Conservation (phyloP, 2,888 invertebrate species). For the Imbricaverruca yamaguchii region DNA sequence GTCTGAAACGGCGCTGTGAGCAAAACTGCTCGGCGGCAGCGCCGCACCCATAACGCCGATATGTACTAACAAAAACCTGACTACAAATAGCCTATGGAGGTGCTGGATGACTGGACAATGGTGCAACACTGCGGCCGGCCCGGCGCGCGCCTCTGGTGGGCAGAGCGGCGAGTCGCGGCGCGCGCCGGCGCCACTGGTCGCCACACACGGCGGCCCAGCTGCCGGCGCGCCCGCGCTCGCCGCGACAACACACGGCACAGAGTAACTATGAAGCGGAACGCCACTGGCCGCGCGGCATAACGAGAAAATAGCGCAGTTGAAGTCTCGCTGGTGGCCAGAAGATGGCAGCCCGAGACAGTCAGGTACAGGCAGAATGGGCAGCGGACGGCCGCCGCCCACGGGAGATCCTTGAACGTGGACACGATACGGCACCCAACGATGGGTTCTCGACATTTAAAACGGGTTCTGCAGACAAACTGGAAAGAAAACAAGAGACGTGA, state of each 20-base stretch:
- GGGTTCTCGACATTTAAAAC: not conserved
- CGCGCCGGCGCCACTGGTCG: not conserved
- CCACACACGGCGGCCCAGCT: too few species aligned
- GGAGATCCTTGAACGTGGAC: not conserved
- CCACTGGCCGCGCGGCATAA: not conserved
- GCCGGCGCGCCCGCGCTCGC: not conserved
- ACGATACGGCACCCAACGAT: too few species aligned
- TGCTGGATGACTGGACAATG: not conserved
- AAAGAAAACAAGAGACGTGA: not conserved
- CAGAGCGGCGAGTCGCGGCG: not conserved
- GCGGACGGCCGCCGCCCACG: not conserved
- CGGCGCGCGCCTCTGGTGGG: not conserved
- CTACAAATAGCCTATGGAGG: not conserved
- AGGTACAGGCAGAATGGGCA: conserved; percentile 13
- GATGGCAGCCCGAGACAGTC: conserved; percentile 17
- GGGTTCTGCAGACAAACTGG: not conserved
- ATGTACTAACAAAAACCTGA: not conserved
- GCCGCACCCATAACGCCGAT: too few species aligned
- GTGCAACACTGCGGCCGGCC: not conserved
- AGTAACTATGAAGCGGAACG: not conserved
- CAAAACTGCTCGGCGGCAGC: not conserved
- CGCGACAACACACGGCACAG: not conserved
- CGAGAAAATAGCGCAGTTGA: not conserved
- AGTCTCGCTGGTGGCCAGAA: not conserved
- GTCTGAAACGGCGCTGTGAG: not conserved